A percentile compares a stretch with the other conserved stretches of the same genome.
Conservation (phyloP, 2,797 vertebrate species). For the Threskiornis aethiopicus region DNA sequence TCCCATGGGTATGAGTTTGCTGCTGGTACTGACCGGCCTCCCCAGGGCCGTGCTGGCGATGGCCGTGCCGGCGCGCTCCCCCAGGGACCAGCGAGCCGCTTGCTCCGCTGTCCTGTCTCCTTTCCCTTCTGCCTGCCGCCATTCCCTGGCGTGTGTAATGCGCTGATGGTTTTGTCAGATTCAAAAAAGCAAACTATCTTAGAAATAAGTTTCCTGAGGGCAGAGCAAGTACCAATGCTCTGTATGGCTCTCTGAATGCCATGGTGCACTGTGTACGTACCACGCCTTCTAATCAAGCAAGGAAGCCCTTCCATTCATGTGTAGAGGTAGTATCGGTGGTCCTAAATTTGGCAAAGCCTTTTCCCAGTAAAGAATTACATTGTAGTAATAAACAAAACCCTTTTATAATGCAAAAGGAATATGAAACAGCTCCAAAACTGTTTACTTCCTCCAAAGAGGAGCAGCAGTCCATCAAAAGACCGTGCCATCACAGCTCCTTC, state of each 20-base stretch:
- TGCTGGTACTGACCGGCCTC: not conserved
- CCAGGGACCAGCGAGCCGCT: too few species aligned
- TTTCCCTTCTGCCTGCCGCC: not conserved
- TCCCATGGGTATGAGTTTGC: not conserved
- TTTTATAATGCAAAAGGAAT: not conserved
- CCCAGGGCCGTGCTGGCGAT: not conserved
- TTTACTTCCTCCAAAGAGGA: not conserved
- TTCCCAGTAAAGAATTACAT: not conserved
- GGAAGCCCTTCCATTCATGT: not conserved
- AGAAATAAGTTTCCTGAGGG: not conserved
- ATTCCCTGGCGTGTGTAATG: too few species aligned
- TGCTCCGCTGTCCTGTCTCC: rapidly evolving
- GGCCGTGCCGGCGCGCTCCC: not conserved
- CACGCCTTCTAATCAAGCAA: not conserved
- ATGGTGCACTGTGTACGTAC: rapidly evolving
- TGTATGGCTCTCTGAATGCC: not conserved
- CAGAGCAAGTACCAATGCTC: not conserved
- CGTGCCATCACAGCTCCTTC: not conserved
- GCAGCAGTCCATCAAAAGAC: not conserved
- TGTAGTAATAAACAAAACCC: not conserved
- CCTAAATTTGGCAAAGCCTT: not conserved
- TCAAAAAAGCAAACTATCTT: not conserved
- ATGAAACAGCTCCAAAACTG: not conserved
- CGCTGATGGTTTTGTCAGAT: not conserved
- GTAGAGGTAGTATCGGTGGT: too few species aligned